Base-by-base conservation (phyloP, 2,888 invertebrate species). In the Polydesmus complanatus region DNA sequence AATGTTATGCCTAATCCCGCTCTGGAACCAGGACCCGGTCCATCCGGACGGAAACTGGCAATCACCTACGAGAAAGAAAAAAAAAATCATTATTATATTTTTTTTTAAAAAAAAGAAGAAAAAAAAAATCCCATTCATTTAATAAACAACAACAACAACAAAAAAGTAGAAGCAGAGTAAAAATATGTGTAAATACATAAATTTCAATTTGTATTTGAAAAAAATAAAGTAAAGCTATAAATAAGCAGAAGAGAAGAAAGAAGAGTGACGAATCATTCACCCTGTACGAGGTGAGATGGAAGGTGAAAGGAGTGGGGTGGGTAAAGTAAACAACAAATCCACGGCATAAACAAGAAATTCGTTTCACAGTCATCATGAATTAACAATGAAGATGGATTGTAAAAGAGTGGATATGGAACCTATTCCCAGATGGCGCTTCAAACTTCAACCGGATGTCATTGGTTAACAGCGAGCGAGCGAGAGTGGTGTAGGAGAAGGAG, bases 1-100 rank as follows among this genome's bases (percentile, higher is more conserved):
- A 21, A 58, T 52, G 52, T 27, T 51, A 52, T 58, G 58, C 23
- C 18, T 26, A 48, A 58, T 52, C 27, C 58, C 58, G 52, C 53
- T 58, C 37, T 58, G 58, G 52, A 58, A 58, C 58, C 58, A 58
- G 14, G 27, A 18, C 47, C 58, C 58, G 26, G 51, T 22, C 58
- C 58, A 58, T n/a, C 26, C 25, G 14, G 53, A 18, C 21, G 58
- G 52, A 58, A 58, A 58, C 1, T 50, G 51, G 18, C 58, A 58
- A 21, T 58, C 58, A 21, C 52, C 58, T 58, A 23, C 50, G 49
- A 58, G 11, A 37, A 52, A 27, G 8, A 58, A 27, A 58, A 52
- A 27, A 58, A 52, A 3, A 23, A 21, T 22, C 2, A 58, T n/a
- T n/a, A n/a, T n/a, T n/a, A 37, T 37, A 8, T 37, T 37, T 37